These are phyloP conservation scores for Tupiocoris notatus DNA, from an alignment of 2,888 invertebrate genomes.

Conservation along the genomic window DNA sequence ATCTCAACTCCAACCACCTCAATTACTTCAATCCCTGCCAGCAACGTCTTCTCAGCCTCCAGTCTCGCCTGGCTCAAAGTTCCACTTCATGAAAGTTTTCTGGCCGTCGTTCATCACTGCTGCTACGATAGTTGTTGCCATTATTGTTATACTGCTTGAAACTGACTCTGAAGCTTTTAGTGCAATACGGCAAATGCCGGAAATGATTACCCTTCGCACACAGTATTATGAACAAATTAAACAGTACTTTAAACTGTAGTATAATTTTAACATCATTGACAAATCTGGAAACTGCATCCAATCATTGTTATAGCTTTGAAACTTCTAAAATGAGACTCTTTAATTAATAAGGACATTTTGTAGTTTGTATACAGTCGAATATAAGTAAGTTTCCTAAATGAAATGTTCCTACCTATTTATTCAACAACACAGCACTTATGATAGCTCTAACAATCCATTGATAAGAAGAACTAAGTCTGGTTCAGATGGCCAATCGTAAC, in stretches of 20 bases:
- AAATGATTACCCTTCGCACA: constrained; percentile 69
- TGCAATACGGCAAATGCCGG: constrained; percentile 70
- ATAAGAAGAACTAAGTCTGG: not conserved
- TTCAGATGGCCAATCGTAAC: not conserved
- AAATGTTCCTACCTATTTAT: constrained; percentile 27
- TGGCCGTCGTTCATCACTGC: constrained; percentile 76
- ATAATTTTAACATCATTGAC: not conserved
- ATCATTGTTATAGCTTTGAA: constrained; percentile 32
- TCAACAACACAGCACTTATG: not conserved
- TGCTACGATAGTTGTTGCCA: constrained; percentile 65
- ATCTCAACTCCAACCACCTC: not conserved
- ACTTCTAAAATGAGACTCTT: constrained; percentile 29
- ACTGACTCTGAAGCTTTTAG: constrained; percentile 72
- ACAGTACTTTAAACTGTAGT: constrained; percentile 60
- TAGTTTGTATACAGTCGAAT: constrained; percentile 35
- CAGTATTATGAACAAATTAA: constrained; percentile 83
- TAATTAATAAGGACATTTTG: constrained; percentile 30
- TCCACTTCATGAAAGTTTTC: constrained; percentile 69
- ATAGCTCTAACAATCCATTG: not conserved
- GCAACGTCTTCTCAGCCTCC: constrained; percentile 5
- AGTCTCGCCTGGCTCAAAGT: constrained; percentile 56
- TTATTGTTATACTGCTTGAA: constrained; percentile 72
- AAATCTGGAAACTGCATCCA: not conserved
- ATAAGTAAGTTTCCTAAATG: constrained; percentile 23
- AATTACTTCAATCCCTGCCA: not conserved